Evolutionary conservation across 2,113 vertebrate genomes (phyloP), one percentile per base, ranked within the genome.

Genomic region (Fukomys damarensis): DNA sequence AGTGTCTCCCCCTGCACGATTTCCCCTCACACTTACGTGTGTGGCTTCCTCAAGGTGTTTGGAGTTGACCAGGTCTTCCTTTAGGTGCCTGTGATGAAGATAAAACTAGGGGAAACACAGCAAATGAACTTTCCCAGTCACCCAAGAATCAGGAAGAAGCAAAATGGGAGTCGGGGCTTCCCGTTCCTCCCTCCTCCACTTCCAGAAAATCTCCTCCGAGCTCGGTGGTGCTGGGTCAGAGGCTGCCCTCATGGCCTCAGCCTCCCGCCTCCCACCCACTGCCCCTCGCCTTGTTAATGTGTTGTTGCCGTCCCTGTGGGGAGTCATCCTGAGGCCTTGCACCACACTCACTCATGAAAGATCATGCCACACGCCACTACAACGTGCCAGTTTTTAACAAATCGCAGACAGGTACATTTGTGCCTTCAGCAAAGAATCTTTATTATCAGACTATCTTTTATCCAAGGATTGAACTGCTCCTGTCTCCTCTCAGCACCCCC

Each of bases 371-470:
- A 22, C 68, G 61, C 82, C 35, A 16, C 91, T 86, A 65, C 93
- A 81, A 66, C 70, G 79, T 93, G 46, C 46, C 41, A 28, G 72
- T 43, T 41, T 30, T 72, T 76, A n/a, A 92, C 35, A 93, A 93
- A 79, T 72, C 85, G 30, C 90, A 86, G 80, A 52, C 66, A 80
- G 85, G 79, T 90, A 46, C 86, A 86, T 76, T 52, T 63, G 72
- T 92, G 86, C 94, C 91, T 81, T 93, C 86, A 97, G 96, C 86
- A 93, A 86, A 95, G 83, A 95, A 86, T 65, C 38, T 94, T 93
- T 91, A 93, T 74, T 93, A 96, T 56, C 86, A 91, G 30, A 74
- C 85, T 85, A 0, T 91, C 49, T 95, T 70, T 97, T 76, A 93
- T 90, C 58, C 82, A 63, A 43, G 17, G 46, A 49, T 56, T 70